These are phyloP conservation scores for Lamprologus ornatipinnis DNA, from an alignment of 2,113 vertebrate genomes.

Conservation along the genomic window DNA sequence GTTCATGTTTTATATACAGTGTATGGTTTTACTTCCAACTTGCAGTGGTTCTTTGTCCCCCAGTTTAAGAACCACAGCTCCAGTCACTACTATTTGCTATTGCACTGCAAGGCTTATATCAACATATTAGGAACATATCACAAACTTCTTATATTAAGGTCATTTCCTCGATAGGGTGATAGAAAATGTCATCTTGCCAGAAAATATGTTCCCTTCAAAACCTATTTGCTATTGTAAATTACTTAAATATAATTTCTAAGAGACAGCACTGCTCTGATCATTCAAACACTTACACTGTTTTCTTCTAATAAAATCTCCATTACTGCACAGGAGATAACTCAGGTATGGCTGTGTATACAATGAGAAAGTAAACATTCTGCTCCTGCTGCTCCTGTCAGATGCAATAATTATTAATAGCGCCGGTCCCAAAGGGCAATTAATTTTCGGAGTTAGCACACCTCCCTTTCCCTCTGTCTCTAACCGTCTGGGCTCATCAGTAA, in stretches of 20 bases:
- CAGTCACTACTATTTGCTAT: neutral
- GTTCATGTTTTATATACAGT: neutral
- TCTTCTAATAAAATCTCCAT: neutral
- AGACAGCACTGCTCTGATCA: neutral
- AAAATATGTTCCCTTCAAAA: neutral
- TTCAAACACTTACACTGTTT: neutral
- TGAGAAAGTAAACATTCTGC: neutral
- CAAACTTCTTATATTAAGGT: neutral
- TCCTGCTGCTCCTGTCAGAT: neutral
- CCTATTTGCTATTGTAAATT: neutral
- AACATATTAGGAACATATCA: neutral
- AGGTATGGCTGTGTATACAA: neutral
- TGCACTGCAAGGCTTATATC: neutral
- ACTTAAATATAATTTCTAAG: neutral
- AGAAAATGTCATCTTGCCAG: neutral
- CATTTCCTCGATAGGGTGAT: neutral
- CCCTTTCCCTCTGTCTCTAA: neutral
- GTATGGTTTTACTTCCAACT: neutral
- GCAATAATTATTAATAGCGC: constrained; percentile 12
- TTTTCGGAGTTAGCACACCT: constrained; percentile 5
- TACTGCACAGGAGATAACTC: neutral
- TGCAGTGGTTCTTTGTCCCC: neutral
- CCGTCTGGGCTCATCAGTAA: constrained; percentile 18
- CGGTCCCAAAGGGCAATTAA: constrained; percentile 26
- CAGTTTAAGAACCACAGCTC: neutral